Conservation (phyloP, 2,888 invertebrate genomes). For the Drosophila borealis region DNA sequence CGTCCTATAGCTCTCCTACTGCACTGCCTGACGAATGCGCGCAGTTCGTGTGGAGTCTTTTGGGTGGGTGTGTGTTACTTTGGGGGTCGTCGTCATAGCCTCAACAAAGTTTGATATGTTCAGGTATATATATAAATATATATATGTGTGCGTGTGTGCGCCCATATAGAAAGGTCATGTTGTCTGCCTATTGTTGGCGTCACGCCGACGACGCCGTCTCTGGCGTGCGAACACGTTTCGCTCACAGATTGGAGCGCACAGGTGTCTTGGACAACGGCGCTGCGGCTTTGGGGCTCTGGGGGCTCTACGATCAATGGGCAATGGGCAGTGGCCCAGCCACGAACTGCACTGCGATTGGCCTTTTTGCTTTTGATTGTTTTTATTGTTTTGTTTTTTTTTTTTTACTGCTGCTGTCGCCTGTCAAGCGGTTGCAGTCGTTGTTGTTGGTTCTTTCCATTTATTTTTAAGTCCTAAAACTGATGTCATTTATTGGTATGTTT, state of each 20-base stretch:
- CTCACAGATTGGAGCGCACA: conserved; percentile 64
- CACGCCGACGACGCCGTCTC: conserved; percentile 48
- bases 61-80: conserved; percentile 63
- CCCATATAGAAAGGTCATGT: conserved; percentile 66
- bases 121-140: conserved; percentile 1
- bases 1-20: no score
- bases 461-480: conserved; percentile 51
- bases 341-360: conserved; percentile 58
- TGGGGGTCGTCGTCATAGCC: conserved; percentile 39
- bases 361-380: conserved; percentile 28
- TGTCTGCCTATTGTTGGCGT: conserved; percentile 69
- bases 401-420: conserved; percentile 55
- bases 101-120: conserved; percentile 35
- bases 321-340: conserved; percentile 45
- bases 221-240: conserved; percentile 77
- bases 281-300: conserved; percentile 16
- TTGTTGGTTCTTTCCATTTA: conserved; percentile 50
- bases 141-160: conserved; percentile 3
- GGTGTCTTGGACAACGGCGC: conserved; percentile 59
- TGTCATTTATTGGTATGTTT: conserved; percentile 71
- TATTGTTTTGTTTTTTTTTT: background rate
- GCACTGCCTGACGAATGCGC: conserved; percentile 46
- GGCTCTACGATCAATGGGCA: conserved; percentile 50
- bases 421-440: conserved; percentile 45
- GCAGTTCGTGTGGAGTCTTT: conserved; percentile 37